Base-by-base conservation (phyloP, 1,140 invertebrate genomes). In the Anastrepha ludens region DNA sequence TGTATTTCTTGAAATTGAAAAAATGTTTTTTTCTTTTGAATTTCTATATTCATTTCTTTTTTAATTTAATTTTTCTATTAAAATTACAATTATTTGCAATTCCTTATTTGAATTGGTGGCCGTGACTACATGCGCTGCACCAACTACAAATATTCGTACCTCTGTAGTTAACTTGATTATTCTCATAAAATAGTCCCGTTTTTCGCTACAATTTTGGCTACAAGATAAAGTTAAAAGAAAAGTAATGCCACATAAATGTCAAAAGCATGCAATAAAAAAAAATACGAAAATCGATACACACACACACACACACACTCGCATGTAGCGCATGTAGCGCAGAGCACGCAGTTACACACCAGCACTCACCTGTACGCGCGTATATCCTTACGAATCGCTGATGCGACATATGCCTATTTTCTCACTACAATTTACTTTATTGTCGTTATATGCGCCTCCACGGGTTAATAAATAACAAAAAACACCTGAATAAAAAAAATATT, bases 371-470 rank as follows among this genome's bases (percentile, higher is more conserved):
- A 20, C 13, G 20, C 6, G 3, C 11, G 2, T 13, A 15, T 1
- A 11, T 70, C 47, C 47, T 44, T 41, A 74, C 41, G 5, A 5
- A 1, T 13, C 39, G 4, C 5, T 7, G 29, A 9, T 41, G 64
- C 13, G 15, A n/a, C 39, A 47, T 58, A 13, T 58, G 74, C 17
- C 20, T 50, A 15, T 55, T 81, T 55, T 47, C 74, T 55, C 74
- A 55, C 44, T 9, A 13, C 74, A 81, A 81, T 81, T 41, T 47
- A 81, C 74, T 55, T 81, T 81, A 55, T 29, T 81, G 47, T 55
- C 47, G 74, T 81, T 11, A 55, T n/a, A 55, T 81, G 47, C 55
- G 47, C 41, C 74, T 81, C 20, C 55, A n/a, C 55, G 74, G 13
- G 44, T 55, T 81, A 81, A 81, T 81, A 81, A 55, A 81, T 81